Base-by-base conservation (phyloP, 1,140 invertebrate genomes). In the Pseudomyrmex cubaensis region DNA sequence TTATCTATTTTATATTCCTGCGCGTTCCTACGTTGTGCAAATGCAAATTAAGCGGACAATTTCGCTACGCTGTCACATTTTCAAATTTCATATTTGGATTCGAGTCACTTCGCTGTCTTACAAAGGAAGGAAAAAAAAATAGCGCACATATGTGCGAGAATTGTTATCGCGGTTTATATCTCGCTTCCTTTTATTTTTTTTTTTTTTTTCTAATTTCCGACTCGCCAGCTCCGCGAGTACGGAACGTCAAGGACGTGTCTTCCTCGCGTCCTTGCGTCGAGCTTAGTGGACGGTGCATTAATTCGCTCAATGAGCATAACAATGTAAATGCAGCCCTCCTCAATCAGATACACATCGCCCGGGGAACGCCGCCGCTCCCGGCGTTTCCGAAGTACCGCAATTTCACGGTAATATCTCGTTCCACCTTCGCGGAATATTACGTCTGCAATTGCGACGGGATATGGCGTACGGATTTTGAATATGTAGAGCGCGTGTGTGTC, bases 251-350 rank as follows among this genome's bases (percentile, higher is more conserved):
- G 87, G 87, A 89, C 87, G 80, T 66, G 76, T 72, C 87, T 78
- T 88, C 88, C 87, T 86, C 87, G 85, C 82, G 85, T 86, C 88
- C 87, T 89, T 89, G 87, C 82, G 59, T 73, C 72, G 61, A 35
- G 70, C 59, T 88, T 86, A 72, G 35, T 64, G 84, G 56, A 86
- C 87, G 80, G 84, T 67, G 85, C 85, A 88, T 88, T 89, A 89
- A 89, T 89, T 89, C 82, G 88, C 85, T 89, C 87, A 89, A 89
- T 86, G 87, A 86, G 84, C 87, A 82, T 77, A 88, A 89, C 87
- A 75, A 88, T 83, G 75, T 86, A 88, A 89, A 84, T 74, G 88
- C 72, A 88, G 13, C 83, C 59, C 35, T 35, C 76, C 86, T 84
- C 86, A 59, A 84, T 87, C 86, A 73, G 69, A 82, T 72, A 63